These are phyloP conservation scores for Opisthocomus hoazin DNA, from an alignment of 2,113 vertebrate genomes.

Conservation along the genomic window DNA sequence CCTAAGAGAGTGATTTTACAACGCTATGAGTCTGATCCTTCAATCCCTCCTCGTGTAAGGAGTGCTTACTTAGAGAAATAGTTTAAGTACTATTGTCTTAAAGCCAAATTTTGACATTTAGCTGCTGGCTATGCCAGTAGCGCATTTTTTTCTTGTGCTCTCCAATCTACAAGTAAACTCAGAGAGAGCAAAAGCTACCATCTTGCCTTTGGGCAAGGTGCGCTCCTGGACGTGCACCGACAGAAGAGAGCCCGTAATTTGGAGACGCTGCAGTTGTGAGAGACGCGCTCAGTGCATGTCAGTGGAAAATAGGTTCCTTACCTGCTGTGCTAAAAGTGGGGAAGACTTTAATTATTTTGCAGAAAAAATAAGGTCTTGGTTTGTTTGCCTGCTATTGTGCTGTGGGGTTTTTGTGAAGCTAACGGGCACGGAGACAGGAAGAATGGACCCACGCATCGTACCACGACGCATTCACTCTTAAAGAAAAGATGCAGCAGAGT, in stretches of 20 bases:
- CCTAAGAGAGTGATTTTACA: constrained; percentile 55
- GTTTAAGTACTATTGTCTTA: constrained; percentile 36
- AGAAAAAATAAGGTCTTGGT: neutral
- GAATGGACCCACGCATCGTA: rapidly evolving
- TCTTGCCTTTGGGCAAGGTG: constrained; percentile 19
- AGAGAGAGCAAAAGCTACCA: neutral
- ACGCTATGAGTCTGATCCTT: constrained; percentile 51
- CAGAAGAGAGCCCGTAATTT: rapidly evolving
- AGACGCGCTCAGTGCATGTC: neutral
- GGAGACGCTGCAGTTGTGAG: neutral
- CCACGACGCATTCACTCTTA: neutral
- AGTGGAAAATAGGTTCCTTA: neutral
- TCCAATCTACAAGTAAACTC: neutral
- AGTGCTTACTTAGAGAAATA: constrained; percentile 48
- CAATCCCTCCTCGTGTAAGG: constrained; percentile 43
- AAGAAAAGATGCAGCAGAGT: neutral
- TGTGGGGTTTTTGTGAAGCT: neutral
- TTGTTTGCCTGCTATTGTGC: neutral
- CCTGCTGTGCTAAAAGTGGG: neutral
- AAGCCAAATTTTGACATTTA: constrained; percentile 61
- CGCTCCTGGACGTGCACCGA: neutral
- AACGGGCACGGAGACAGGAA: neutral
- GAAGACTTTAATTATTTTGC: neutral
- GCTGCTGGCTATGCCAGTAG: constrained; percentile 33
- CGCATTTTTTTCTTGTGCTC: neutral